phyloP scores from a whole-genome alignment of 1,140 invertebrate genomes.

The Tribolium madens region DNA sequence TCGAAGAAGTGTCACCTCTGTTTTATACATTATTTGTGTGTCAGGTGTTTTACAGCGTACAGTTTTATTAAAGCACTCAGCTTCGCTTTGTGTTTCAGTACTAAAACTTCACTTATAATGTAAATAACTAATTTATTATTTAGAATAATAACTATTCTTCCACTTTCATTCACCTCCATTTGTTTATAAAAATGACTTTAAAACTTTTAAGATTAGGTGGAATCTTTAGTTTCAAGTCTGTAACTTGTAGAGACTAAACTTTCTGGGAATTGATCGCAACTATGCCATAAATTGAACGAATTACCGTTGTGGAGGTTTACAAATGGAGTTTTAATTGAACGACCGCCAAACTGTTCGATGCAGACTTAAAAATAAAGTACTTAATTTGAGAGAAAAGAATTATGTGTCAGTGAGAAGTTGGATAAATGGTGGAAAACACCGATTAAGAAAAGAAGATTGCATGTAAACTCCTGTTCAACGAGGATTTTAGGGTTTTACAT shows the following conservation, averaged over 20 bases:
- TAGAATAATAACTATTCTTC: too few species aligned
- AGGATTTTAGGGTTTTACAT: neutral
- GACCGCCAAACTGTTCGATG: constrained; percentile 4
- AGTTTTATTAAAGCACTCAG: too few species aligned
- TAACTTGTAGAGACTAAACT: neutral
- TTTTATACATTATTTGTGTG: too few species aligned
- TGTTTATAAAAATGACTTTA: too few species aligned
- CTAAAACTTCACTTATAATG: too few species aligned
- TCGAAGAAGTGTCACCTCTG: too few species aligned
- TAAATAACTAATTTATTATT: too few species aligned
- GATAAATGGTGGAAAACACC: neutral
- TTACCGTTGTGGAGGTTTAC: neutral
- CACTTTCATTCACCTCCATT: too few species aligned
- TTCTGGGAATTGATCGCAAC: neutral
- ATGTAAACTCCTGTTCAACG: neutral
- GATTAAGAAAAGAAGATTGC: neutral
- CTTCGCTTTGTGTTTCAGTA: too few species aligned
- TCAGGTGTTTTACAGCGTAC: too few species aligned
- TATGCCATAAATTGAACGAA: constrained; percentile 15
- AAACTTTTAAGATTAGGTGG: too few species aligned
- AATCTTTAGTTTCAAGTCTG: too few species aligned
- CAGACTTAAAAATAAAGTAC: neutral
- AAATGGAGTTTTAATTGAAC: constrained; percentile 27
- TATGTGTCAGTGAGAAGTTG: neutral
- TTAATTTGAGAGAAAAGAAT: neutral